These are phyloP conservation scores for Agapornis canus DNA, from an alignment of 2,797 vertebrate genomes.

Conservation along the genomic window DNA sequence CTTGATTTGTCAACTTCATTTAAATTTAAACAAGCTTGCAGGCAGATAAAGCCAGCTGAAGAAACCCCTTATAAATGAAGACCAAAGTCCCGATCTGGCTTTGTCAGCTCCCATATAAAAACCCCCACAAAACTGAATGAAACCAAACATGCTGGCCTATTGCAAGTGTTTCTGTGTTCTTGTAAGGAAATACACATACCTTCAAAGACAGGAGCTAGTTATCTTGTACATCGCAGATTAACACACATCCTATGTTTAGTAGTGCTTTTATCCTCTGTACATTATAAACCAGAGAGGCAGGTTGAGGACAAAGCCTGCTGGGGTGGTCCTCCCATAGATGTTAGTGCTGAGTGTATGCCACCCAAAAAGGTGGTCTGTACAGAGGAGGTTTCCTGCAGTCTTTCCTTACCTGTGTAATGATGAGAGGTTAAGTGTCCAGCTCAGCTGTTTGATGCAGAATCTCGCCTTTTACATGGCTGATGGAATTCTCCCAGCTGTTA, in stretches of 20 bases:
- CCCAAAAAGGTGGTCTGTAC: neutral
- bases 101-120: neutral
- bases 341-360: neutral
- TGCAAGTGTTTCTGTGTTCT: neutral
- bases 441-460: neutral
- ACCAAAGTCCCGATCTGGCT: neutral
- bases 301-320: neutral
- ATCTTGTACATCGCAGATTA: rapidly evolving
- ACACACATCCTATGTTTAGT: rapidly evolving
- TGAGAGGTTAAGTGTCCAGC: neutral
- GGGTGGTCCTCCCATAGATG: neutral
- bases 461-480: neutral
- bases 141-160: neutral
- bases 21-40: neutral
- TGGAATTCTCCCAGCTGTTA: neutral
- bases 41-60: neutral
- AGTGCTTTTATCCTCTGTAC: neutral
- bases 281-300: neutral
- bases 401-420: neutral
- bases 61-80: neutral
- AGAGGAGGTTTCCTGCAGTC: neutral
- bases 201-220: neutral
- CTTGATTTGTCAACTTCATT: neutral
- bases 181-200: neutral
- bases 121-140: neutral